These are phyloP conservation scores for Acanthaster planci DNA, from an alignment of 35 echinoderm and acorn worm genomes.

Conservation along the genomic window DNA sequence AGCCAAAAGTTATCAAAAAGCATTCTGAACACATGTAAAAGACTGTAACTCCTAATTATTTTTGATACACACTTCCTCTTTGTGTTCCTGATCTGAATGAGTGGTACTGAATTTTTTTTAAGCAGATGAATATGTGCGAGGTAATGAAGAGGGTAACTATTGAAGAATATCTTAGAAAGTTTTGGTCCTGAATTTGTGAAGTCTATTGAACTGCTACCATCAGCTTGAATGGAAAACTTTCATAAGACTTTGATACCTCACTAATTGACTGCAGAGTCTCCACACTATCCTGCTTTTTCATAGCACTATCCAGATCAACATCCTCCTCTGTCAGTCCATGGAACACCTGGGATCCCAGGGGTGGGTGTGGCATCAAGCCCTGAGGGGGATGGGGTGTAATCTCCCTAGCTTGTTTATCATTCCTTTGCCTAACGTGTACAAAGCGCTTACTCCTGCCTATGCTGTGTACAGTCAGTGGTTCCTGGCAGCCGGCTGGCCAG, in stretches of 20 bases:
- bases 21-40: no score
- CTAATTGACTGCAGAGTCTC: conserved; percentile 15
- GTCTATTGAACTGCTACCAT: no score
- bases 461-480: conserved; percentile 2
- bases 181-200: no score
- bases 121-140: no score
- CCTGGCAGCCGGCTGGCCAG: conserved; percentile 5
- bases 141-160: no score
- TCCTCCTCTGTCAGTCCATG: neutral
- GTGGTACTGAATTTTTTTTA: no score
- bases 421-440: neutral
- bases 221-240: no score
- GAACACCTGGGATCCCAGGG: neutral
- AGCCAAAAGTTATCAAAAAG: no score
- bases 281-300: conserved; percentile 11
- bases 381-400: conserved; percentile 1
- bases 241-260: neutral
- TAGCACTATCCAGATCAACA: neutral
- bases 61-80: no score
- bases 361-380: neutral
- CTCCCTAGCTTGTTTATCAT: neutral
- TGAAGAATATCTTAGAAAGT: no score
- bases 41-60: no score
- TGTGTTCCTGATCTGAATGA: no score
- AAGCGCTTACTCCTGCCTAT: conserved; percentile 13